Conservation (phyloP, 2,888 invertebrate genomes). For the Dexiosoma caninum region DNA sequence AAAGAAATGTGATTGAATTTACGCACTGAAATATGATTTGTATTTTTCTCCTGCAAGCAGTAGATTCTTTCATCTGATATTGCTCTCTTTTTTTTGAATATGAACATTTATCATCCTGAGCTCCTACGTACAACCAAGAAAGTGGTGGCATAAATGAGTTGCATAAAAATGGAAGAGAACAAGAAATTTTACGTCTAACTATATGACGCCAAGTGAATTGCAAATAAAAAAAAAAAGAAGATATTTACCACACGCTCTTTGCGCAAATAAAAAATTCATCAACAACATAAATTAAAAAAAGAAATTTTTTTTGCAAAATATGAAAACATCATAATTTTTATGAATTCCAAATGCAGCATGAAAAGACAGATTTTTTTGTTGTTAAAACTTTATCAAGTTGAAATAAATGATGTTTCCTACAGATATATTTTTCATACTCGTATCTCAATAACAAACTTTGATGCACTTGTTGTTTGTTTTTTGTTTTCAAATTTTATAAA, state of each 20-base stretch:
- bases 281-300: neutral
- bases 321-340: neutral
- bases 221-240: neutral
- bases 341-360: neutral
- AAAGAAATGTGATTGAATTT: too few species aligned
- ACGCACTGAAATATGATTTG: too few species aligned
- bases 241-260: neutral
- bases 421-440: too few species aligned
- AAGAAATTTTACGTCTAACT: too few species aligned
- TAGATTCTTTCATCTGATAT: neutral
- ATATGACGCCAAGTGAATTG: neutral
- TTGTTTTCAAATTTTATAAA: too few species aligned
- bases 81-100: too few species aligned
- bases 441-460: too few species aligned
- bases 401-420: too few species aligned
- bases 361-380: neutral
- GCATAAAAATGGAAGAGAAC: too few species aligned
- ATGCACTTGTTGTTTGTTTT: too few species aligned
- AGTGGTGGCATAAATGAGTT: too few species aligned
- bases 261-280: neutral
- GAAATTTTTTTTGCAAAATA: neutral
- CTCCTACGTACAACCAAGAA: neutral
- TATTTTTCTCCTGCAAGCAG: neutral
- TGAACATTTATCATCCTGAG: neutral
- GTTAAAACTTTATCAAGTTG: neutral